Conservation (phyloP, 2,797 vertebrate genomes). For the Emys orbicularis region DNA sequence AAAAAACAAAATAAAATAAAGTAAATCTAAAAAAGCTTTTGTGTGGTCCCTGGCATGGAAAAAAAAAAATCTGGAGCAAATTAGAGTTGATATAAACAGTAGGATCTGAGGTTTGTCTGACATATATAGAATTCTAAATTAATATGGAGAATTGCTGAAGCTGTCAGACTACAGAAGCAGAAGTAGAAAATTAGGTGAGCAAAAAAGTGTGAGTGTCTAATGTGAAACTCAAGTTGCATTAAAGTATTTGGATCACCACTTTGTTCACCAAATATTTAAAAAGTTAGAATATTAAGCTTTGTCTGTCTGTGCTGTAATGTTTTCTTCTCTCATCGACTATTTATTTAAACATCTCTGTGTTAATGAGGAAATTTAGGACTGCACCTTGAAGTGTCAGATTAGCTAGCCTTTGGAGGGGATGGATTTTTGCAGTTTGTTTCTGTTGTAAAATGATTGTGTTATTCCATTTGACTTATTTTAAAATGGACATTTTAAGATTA, state of each 20-base stretch:
- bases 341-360: neutral
- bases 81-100: conserved; percentile 59
- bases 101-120: conserved; percentile 54
- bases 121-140: conserved; percentile 66
- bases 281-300: conserved; percentile 1
- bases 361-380: rapidly evolving
- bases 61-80: conserved; percentile 64
- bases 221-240: neutral
- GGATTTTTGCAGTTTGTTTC: neutral
- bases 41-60: conserved; percentile 56
- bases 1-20: neutral
- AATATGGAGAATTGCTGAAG: conserved; percentile 27
- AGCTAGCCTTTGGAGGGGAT: neutral
- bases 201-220: neutral
- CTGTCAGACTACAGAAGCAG: neutral
- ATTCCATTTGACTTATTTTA: neutral
- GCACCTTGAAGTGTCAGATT: neutral
- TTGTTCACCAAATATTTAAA: neutral
- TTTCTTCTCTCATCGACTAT: neutral
- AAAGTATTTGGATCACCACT: neutral
- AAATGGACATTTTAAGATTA: neutral
- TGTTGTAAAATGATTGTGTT: neutral
- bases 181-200: conserved; percentile 3
- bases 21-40: conserved; percentile 55
- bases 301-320: neutral